Conservation (phyloP, 2,113 vertebrate species). For the Spheniscus mendiculus region DNA sequence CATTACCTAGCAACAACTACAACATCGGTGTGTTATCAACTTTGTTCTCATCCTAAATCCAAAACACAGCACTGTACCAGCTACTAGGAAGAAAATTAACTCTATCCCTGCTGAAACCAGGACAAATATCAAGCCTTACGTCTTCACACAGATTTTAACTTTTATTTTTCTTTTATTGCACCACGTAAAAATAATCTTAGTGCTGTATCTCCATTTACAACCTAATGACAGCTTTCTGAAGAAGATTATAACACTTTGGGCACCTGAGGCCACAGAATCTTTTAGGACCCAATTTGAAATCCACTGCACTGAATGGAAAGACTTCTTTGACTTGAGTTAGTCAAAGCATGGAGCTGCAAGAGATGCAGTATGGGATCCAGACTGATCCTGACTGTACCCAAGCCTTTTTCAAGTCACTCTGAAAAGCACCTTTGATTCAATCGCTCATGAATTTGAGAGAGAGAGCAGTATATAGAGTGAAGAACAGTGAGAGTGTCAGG, state of each 20-base stretch:
- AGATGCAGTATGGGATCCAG: not conserved
- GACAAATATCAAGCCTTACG: not conserved
- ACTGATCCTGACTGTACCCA: accelerated
- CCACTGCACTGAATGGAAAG: not conserved
- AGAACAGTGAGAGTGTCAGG: not conserved
- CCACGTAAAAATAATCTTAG: not conserved
- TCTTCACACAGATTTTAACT: not conserved
- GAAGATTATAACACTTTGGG: not conserved
- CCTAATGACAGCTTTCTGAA: not conserved
- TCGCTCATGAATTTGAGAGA: not conserved
- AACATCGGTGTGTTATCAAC: too few species aligned
- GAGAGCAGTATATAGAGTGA: not conserved
- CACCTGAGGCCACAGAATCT: not conserved
- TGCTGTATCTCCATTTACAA: not conserved
- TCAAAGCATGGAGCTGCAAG: not conserved
- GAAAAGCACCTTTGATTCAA: not conserved
- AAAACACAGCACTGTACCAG: too few species aligned
- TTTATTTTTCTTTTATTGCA: not conserved
- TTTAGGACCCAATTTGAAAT: not conserved
- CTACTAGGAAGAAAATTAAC: too few species aligned
- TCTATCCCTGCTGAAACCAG: too few species aligned
- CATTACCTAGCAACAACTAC: too few species aligned
- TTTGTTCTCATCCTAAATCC: too few species aligned
- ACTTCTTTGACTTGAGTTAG: not conserved
- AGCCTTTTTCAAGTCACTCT: not conserved